Percentiles rank a stretch among this genome's conserved stretches.
Conservation (phyloP, 1,140 invertebrate genomes). For the Pogonus chalceus region DNA sequence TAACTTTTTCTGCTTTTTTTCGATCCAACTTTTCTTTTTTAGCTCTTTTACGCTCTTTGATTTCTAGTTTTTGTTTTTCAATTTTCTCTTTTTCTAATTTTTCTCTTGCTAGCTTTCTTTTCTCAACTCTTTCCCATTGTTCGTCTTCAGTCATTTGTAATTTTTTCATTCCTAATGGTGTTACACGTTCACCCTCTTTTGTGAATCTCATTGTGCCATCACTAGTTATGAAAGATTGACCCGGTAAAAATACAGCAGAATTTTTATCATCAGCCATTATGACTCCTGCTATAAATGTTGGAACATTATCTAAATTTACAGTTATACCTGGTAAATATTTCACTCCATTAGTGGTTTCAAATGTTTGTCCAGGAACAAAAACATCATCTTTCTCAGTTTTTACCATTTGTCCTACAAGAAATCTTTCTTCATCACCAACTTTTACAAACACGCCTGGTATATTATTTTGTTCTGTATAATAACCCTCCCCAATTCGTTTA, state of each 20-base stretch:
- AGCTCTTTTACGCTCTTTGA: background rate
- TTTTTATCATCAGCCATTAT: conserved; percentile 1
- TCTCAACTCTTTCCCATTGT: conserved; percentile 8
- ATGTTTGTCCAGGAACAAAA: conserved; percentile 56
- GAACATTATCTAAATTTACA: conserved; percentile 48
- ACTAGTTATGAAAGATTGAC: conserved; percentile 57
- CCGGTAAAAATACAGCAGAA: conserved; percentile 49
- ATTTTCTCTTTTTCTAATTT: background rate
- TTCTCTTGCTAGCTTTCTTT: background rate
- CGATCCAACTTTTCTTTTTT: conserved; percentile 2
- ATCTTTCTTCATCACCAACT: conserved; percentile 30
- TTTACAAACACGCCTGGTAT: background rate
- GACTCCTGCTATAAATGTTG: conserved; percentile 43
- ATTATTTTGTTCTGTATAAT: background rate
- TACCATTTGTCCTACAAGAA: conserved; percentile 52
- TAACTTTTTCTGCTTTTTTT: background rate
- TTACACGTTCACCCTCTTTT: background rate
- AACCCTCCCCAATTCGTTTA: conserved; percentile 36
- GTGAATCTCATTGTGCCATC: conserved; percentile 33
- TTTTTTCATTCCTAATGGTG: background rate
- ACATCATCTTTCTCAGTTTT: conserved; percentile 46
- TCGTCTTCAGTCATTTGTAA: background rate
- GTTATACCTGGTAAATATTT: conserved; percentile 58
- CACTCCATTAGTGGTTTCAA: conserved; percentile 47
- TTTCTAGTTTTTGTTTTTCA: background rate